Evolutionary conservation across 2,888 invertebrate genomes (phyloP).

Genomic region (Scaptomyza flava): DNA sequence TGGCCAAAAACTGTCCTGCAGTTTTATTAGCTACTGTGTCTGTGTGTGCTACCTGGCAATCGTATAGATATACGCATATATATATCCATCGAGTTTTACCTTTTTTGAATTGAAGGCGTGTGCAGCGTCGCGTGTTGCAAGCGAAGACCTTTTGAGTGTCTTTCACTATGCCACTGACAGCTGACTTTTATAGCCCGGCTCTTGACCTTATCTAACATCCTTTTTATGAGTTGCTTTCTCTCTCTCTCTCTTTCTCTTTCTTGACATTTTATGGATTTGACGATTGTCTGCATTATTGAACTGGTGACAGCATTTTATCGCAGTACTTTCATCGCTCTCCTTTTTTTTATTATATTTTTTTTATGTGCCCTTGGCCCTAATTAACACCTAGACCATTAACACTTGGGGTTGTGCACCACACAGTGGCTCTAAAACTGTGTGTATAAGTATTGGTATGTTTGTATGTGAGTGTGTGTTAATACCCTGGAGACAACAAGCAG

Average conservation of each 20-base stretch:
- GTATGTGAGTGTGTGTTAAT: conserved; percentile 20
- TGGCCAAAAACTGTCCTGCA: conserved; percentile 52
- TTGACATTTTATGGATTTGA: conserved; percentile 71
- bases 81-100: conserved; percentile 14
- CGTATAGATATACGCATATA: background rate
- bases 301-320: conserved; percentile 77
- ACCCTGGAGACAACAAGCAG: conserved; percentile 31
- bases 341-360: conserved; percentile 18
- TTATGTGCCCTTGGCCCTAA: conserved; percentile 71
- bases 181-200: conserved; percentile 71
- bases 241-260: conserved; percentile 27
- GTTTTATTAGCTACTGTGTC: conserved; percentile 71
- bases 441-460: background rate
- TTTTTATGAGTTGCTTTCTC: conserved; percentile 55
- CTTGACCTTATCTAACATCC: conserved; percentile 72
- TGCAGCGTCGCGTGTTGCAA: conserved; percentile 51
- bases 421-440: conserved; percentile 61
- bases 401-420: conserved; percentile 55
- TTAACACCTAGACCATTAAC: conserved; percentile 79
- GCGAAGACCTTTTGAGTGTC: conserved; percentile 16
- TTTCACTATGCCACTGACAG: conserved; percentile 49
- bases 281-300: conserved; percentile 31
- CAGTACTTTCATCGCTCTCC: conserved; percentile 57
- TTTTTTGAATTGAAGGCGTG: conserved; percentile 48
- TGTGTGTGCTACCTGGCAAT: conserved; percentile 40